Percentiles rank a stretch among this genome's conserved stretches.
Conservation (phyloP, 1,140 invertebrate species). For the Drosophila bifasciata region DNA sequence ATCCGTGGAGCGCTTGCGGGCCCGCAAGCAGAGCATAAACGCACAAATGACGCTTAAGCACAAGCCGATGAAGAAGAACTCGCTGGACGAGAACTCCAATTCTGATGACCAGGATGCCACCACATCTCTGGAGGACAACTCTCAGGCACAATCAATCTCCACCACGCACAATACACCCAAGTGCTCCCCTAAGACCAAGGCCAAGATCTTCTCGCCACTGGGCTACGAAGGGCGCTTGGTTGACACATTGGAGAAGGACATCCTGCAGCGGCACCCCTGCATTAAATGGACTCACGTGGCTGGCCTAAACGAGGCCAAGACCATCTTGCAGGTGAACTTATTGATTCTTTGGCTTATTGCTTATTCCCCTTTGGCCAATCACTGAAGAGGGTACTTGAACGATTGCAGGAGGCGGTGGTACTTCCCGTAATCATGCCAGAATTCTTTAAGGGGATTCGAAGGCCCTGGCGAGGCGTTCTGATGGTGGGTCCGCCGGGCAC, state of each 20-base stretch:
- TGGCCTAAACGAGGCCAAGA: conserved; percentile 97
- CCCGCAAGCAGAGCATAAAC: conserved; percentile 73
- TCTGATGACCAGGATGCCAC: conserved; percentile 83
- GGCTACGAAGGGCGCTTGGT: conserved; percentile 92
- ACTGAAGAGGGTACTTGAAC: too few species aligned
- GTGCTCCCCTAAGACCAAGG: conserved; percentile 84
- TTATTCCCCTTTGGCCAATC: background rate
- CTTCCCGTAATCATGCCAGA: conserved; percentile 99
- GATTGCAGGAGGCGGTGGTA: conserved; percentile 97
- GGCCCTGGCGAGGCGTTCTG: conserved; percentile 95
- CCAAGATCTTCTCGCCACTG: conserved; percentile 89
- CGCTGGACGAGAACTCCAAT: conserved; percentile 80
- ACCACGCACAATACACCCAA: conserved; percentile 71
- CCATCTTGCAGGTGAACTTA: conserved; percentile 87
- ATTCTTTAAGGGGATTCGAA: conserved; percentile 96
- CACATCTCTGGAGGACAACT: conserved; percentile 82
- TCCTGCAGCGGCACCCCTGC: conserved; percentile 98
- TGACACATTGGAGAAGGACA: conserved; percentile 95
- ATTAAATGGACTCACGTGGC: conserved; percentile 99
- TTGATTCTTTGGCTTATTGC: background rate
- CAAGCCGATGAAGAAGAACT: conserved; percentile 75
- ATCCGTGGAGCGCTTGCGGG: conserved; percentile 85
- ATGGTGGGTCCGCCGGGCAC: conserved; percentile 89
- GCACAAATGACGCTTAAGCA: conserved; percentile 71
- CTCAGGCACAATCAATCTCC: conserved; percentile 61